These are phyloP conservation scores for Phyllotreta striolata DNA, from an alignment of 2,888 invertebrate species.

Conservation along the genomic window DNA sequence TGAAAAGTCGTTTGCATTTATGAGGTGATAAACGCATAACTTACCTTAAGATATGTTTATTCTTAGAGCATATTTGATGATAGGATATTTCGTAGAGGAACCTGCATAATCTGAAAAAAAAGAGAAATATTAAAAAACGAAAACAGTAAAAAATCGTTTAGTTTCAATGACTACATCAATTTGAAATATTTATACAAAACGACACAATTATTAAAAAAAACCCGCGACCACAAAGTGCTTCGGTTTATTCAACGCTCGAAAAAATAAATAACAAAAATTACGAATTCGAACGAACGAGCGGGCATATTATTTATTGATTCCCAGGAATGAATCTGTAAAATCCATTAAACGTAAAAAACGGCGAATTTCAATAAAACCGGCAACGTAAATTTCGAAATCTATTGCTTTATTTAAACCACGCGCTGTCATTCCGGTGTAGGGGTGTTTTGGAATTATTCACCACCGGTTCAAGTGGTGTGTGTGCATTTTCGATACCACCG, in stretches of 20 bases:
- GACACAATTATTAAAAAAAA: no score
- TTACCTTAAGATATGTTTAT: constrained; percentile 14
- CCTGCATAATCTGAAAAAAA: constrained; percentile 11
- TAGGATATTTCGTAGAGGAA: not conserved
- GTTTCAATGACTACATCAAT: no score
- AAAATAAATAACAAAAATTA: no score
- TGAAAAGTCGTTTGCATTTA: not conserved
- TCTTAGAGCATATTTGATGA: constrained; percentile 1
- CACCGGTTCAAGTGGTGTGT: constrained; percentile 15
- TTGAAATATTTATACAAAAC: no score
- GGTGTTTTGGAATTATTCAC: constrained; percentile 12
- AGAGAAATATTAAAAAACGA: not conserved
- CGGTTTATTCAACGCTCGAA: no score
- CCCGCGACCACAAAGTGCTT: no score
- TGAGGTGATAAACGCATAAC: not conserved
- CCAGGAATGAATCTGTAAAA: constrained; percentile 21
- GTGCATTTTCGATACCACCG: constrained; percentile 2
- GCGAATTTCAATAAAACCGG: constrained; percentile 23
- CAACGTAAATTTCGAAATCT: constrained; percentile 12
- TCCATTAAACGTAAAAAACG: constrained; percentile 22
- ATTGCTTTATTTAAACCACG: constrained; percentile 24
- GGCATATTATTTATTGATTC: constrained; percentile 13
- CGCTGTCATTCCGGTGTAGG: constrained; percentile 11
- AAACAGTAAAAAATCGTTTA: no score
- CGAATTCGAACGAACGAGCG: no score